Base-by-base conservation (phyloP, 1,140 invertebrate genomes). In the Trichogramma pretiosum region DNA sequence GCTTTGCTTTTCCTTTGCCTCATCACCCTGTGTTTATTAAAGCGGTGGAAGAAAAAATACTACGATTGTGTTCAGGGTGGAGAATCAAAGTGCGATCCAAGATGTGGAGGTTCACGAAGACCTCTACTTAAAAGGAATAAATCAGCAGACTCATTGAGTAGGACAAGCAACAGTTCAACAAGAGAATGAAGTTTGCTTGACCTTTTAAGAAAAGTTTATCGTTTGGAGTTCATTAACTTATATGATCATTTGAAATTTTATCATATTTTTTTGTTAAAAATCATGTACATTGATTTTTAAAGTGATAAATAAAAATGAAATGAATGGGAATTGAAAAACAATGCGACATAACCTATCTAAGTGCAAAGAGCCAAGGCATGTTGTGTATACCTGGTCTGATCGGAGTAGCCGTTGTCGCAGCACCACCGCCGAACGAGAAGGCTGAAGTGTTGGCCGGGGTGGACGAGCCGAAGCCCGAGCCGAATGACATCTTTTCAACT, bases 371-470 rank as follows among this genome's bases (percentile, higher is more conserved):
- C n/a, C n/a, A n/a, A n/a, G n/a, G n/a, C n/a, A n/a, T n/a, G n/a
- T n/a, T n/a, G n/a, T n/a, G n/a, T 51, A 62, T 50, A 70, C 68
- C 57, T 42, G 65, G 60, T 56, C 67, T 72, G 5, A 62, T 62
- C 17, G 67, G 61, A 8, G 68, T 64, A 9, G 60, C 59, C 18
- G 65, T 56, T 4, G 61, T 53, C 3, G 64, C 47, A 0, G 57
- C 58, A 3, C 62, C 55, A 8, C 58, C 48, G 33, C 64, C 66
- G 22, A 68, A 69, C 9, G 60, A 59, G 33, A 68, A 70, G 16
- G 63, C 59, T 3, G 64, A 56, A 42, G 54, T 52, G 1, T 60
- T 55, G 7, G 64, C 54, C 2, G 62, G 62, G 11, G 61, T 60
- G 11, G 58, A 53, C 5, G 58, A 46, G 8, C 64, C 67, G 50